A percentile compares a stretch with the other conserved stretches of the same genome.
Evolutionary conservation across 2,888 invertebrate genomes (phyloP).

Genomic region (Drosophila suboccidentalis): DNA sequence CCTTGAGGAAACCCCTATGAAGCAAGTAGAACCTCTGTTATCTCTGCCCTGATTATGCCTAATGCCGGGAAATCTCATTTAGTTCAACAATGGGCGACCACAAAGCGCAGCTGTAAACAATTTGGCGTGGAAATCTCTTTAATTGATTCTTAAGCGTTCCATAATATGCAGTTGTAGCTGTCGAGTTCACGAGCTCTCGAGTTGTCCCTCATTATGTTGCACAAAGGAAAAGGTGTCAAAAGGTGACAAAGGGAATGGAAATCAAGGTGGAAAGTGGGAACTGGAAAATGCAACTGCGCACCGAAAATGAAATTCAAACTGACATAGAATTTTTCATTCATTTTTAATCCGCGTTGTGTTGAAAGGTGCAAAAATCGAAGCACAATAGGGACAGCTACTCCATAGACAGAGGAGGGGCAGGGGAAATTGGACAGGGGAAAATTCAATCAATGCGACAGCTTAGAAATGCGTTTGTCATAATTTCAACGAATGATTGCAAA

Average conservation of each 20-base stretch:
- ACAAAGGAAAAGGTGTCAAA: conserved; percentile 69
- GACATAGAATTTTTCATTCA: conserved; percentile 46
- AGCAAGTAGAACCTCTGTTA: conserved; percentile 2
- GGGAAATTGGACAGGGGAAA: conserved; percentile 33
- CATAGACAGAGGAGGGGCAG: conserved; percentile 1
- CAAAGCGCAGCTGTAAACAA: conserved; percentile 61
- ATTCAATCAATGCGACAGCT: conserved; percentile 77
- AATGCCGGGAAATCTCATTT: conserved; percentile 52
- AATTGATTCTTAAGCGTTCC: conserved; percentile 71
- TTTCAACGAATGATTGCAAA: conserved; percentile 76
- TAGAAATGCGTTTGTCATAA: conserved; percentile 79
- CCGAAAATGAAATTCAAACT: conserved; percentile 62
- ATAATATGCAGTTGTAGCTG: conserved; percentile 51
- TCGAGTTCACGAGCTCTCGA: conserved; percentile 24
- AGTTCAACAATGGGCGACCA: conserved; percentile 41
- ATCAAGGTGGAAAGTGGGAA: conserved; percentile 24
- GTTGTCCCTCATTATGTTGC: conserved; percentile 49
- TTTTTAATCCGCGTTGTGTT: conserved; percentile 39
- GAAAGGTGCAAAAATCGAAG: conserved; percentile 64
- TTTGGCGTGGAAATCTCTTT: conserved; percentile 50
- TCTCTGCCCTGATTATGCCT: conserved; percentile 18
- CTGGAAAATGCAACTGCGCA: conserved; percentile 44
- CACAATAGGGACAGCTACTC: conserved; percentile 44
- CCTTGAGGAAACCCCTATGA: conserved; percentile 2
- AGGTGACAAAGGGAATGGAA: conserved; percentile 34